phyloP scores from a whole-genome alignment of 2,888 invertebrate species.

The Ptychoptera albimana region DNA sequence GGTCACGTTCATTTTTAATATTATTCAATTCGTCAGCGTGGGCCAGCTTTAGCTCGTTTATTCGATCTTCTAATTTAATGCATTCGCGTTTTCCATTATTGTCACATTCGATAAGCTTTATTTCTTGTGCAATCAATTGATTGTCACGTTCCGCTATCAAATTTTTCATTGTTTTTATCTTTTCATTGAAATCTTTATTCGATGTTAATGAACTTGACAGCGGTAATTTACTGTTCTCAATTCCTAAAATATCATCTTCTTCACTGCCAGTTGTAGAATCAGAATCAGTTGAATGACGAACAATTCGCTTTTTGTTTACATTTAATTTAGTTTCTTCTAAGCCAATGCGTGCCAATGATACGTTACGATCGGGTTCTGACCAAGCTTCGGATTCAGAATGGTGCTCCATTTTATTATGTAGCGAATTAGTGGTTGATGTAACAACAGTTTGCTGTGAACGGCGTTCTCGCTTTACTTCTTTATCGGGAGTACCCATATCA shows the following conservation, averaged over 20 bases:
- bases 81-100: constrained; percentile 25
- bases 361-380: constrained; percentile 73
- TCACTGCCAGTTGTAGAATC: constrained; percentile 22
- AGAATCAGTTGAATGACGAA: constrained; percentile 17
- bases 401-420: constrained; percentile 13
- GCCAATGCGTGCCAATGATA: constrained; percentile 67
- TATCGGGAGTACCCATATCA: constrained; percentile 15
- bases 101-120: constrained; percentile 25
- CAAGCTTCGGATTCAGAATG: constrained; percentile 66
- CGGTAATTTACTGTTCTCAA: constrained; percentile 14
- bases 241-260: constrained; percentile 11
- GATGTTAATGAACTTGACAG: constrained; percentile 17
- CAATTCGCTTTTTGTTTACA: constrained; percentile 17
- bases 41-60: neutral
- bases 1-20: constrained; percentile 13
- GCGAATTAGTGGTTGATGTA: no score
- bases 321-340: constrained; percentile 31
- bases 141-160: constrained; percentile 30
- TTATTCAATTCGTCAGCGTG: constrained; percentile 19
- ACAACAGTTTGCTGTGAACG: constrained; percentile 21
- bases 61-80: constrained; percentile 16
- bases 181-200: constrained; percentile 18
- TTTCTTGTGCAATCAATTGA: constrained; percentile 25
- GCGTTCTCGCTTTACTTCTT: constrained; percentile 19
- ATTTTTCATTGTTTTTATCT: constrained; percentile 29